phyloP scores from a whole-genome alignment of 2,113 vertebrate species.

The Xenopus borealis region DNA sequence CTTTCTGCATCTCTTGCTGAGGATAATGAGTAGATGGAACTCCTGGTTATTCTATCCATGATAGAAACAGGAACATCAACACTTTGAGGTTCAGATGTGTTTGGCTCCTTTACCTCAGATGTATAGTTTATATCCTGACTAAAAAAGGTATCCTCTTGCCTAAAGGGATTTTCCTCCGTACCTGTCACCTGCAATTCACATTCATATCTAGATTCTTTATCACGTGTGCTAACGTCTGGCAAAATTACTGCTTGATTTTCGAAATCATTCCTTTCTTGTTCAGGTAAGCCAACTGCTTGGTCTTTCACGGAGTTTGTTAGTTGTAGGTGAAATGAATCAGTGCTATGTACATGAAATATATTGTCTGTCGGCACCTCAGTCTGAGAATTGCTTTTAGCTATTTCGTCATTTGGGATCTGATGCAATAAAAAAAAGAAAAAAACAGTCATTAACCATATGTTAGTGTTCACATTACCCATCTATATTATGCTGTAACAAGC shows the following conservation, averaged over 20 bases:
- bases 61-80: background rate
- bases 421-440: background rate
- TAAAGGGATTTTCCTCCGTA: background rate
- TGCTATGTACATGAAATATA: background rate
- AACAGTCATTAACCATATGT: background rate
- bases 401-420: slow-evolving; percentile 8
- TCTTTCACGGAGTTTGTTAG: background rate
- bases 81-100: background rate
- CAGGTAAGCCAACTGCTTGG: background rate
- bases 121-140: background rate
- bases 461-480: background rate
- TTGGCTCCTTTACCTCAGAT: background rate
- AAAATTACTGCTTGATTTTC: background rate
- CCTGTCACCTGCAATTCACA: background rate
- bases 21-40: slow-evolving; percentile 53
- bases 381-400: background rate
- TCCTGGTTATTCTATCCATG: slow-evolving; percentile 68
- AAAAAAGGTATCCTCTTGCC: background rate
- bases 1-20: background rate
- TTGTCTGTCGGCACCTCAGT: background rate
- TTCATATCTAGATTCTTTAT: background rate
- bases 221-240: background rate
- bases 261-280: background rate
- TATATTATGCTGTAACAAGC: background rate
- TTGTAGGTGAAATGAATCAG: background rate